Conservation (phyloP, 2,113 vertebrate species). For the Tursiops truncatus region DNA sequence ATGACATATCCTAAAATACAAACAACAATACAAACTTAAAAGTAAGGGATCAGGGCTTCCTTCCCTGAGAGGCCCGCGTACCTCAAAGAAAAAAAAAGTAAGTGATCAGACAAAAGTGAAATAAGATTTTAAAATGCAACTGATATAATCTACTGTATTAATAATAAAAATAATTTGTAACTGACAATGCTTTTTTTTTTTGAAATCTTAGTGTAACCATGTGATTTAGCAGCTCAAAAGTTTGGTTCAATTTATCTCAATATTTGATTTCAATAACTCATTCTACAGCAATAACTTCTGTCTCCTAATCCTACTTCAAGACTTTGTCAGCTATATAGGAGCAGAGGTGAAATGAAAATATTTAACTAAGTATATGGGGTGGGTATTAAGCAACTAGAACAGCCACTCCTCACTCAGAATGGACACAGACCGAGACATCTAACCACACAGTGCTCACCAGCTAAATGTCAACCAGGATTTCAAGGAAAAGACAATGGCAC, state of each 20-base stretch:
- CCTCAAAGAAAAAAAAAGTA: not conserved
- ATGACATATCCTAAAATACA: not conserved
- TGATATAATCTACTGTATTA: not conserved
- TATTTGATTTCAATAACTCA: not conserved
- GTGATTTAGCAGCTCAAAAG: conserved; percentile 19
- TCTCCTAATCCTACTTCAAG: not conserved
- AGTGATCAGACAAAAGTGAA: not conserved
- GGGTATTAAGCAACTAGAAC: not conserved
- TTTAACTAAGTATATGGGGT: not conserved
- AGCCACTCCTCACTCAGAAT: not conserved
- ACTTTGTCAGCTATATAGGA: not conserved
- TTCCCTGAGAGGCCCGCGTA: no score
- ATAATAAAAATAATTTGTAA: not conserved
- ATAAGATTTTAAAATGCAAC: not conserved
- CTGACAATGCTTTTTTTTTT: not conserved
- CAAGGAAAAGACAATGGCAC: not conserved
- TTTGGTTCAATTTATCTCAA: not conserved
- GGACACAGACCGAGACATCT: not conserved
- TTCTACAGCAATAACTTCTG: not conserved
- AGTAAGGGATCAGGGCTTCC: not conserved
- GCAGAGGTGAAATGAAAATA: conserved; percentile 3
- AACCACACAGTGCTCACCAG: not conserved
- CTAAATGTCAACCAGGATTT: not conserved
- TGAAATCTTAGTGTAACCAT: not conserved
- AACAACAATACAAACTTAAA: not conserved